These are phyloP conservation scores for Pentamera pediparva DNA, from an alignment of 53 echinoderm and acorn worm genomes.

Conservation along the genomic window DNA sequence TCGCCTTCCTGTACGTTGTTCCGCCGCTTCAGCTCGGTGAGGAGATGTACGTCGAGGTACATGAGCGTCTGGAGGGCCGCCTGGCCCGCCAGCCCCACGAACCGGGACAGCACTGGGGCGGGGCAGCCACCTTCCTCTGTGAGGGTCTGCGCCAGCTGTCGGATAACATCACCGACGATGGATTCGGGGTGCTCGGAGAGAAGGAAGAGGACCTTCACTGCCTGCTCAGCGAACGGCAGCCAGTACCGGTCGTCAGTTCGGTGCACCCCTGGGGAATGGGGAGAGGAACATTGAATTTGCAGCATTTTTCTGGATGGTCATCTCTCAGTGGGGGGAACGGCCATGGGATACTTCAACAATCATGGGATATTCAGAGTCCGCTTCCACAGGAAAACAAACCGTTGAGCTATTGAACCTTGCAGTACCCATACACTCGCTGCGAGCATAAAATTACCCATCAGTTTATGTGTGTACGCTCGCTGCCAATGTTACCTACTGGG, in stretches of 20 bases:
- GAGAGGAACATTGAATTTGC: too few relatives aligned
- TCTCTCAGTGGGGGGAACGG: too few relatives aligned
- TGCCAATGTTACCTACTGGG: too few relatives aligned
- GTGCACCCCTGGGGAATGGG: conserved; percentile 46
- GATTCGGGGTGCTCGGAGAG: conserved; percentile 81
- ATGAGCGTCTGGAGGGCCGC: conserved; percentile 85
- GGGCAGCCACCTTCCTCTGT: conserved; percentile 46
- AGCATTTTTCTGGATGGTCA: too few relatives aligned
- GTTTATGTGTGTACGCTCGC: too few relatives aligned
- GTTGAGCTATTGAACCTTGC: too few relatives aligned
- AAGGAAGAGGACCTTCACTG: conserved; percentile 69
- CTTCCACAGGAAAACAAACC: too few relatives aligned
- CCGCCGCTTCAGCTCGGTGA: conserved; percentile 80
- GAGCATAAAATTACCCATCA: too few relatives aligned
- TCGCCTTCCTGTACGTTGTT: conserved; percentile 77
- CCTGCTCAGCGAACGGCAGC: conserved; percentile 81
- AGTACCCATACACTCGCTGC: too few relatives aligned
- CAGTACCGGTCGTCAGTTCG: conserved; percentile 58
- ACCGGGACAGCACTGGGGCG: conserved; percentile 68
- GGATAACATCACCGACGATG: conserved; percentile 63
- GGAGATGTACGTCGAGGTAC: conserved; percentile 79
- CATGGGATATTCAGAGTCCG: too few relatives aligned
- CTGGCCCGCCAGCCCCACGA: conserved; percentile 82
- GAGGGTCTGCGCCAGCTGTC: conserved; percentile 47
- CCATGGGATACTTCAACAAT: too few relatives aligned